Percentiles rank a stretch among this genome's conserved stretches.
phyloP scores from a whole-genome alignment of 2,113 vertebrate genomes.

The Passerina amoena region DNA sequence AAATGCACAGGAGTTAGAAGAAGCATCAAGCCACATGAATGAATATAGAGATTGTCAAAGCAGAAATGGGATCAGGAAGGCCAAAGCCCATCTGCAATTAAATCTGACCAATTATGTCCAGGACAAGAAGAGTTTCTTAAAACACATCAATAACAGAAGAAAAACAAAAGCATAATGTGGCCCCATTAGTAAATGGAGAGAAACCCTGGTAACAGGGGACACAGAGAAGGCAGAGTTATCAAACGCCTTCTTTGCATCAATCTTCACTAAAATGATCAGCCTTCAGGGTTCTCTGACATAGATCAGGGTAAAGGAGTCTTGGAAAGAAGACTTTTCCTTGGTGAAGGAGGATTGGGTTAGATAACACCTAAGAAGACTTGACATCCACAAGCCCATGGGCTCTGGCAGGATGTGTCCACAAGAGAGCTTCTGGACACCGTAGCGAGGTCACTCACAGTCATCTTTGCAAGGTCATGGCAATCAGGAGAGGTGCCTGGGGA shows the following conservation, averaged over 20 bases:
- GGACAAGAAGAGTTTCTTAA: neutral
- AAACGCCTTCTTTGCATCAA: neutral
- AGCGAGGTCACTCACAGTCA: neutral
- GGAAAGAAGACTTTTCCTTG: neutral
- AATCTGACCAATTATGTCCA: neutral
- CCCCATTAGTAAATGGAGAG: neutral
- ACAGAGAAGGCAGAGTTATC: neutral
- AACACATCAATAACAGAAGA: neutral
- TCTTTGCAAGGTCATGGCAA: accelerated
- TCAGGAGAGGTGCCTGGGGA: neutral
- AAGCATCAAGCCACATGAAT: neutral
- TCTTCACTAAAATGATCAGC: neutral
- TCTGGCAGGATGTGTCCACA: neutral
- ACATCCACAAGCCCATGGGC: no score
- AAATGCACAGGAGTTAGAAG: neutral
- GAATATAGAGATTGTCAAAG: neutral
- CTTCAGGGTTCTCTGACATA: neutral
- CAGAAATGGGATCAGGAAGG: neutral
- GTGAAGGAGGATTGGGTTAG: neutral
- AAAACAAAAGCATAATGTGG: neutral
- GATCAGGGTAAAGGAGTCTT: neutral
- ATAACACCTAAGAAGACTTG: neutral
- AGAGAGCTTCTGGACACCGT: neutral
- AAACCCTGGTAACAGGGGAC: neutral
- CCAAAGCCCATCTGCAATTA: neutral